Evolutionary conservation across 2,888 invertebrate genomes (phyloP).

Genomic region (Lutraria lutraria): DNA sequence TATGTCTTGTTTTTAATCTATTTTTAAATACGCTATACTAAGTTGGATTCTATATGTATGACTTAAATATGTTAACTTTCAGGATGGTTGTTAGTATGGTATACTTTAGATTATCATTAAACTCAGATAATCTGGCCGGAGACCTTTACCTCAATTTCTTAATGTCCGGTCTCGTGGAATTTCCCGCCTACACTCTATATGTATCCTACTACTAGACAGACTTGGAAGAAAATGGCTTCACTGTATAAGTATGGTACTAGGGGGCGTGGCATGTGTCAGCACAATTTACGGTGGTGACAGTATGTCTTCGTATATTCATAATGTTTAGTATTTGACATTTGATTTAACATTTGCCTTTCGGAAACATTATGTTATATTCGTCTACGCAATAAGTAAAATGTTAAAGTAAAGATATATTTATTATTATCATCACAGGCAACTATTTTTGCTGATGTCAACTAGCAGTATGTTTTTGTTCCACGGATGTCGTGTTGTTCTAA

Average conservation of each 20-base stretch:
- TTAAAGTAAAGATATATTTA: too few relatives aligned
- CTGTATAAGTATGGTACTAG: conserved; percentile 74
- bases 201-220: conserved; percentile 76
- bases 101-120: conserved; percentile 80
- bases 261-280: conserved; percentile 87
- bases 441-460: too few relatives aligned
- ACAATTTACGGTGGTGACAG: conserved; percentile 85
- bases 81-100: conserved; percentile 82
- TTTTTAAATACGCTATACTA: too few relatives aligned
- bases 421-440: too few relatives aligned
- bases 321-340: too few relatives aligned
- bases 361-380: too few relatives aligned
- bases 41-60: too few relatives aligned
- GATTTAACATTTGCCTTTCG: too few relatives aligned
- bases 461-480: too few relatives aligned
- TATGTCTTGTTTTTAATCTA: too few relatives aligned
- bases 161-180: conserved; percentile 78
- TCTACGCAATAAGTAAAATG: too few relatives aligned
- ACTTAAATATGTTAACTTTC: not conserved
- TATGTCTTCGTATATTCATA: conserved; percentile 29
- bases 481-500: not conserved
- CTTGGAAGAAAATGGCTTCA: conserved; percentile 77
- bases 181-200: conserved; percentile 76
- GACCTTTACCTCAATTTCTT: conserved; percentile 81
- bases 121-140: conserved; percentile 79